These are phyloP conservation scores for Goniozus legneri DNA, from an alignment of 1,140 invertebrate genomes.

Conservation along the genomic window DNA sequence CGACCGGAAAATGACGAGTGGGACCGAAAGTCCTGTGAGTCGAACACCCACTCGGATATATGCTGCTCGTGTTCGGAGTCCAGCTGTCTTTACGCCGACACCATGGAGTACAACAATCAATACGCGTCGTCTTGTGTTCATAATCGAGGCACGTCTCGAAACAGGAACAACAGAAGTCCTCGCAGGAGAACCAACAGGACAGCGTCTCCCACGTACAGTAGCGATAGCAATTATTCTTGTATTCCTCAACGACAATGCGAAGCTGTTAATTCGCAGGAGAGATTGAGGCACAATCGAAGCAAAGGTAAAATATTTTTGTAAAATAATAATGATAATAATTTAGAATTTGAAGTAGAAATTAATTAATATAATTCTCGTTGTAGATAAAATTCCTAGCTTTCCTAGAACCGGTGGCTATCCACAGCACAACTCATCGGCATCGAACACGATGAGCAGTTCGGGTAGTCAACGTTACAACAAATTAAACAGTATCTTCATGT, in stretches of 20 bases:
- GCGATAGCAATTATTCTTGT: constrained; percentile 52
- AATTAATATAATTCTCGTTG: constrained; percentile 14
- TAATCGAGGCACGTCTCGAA: constrained; percentile 34
- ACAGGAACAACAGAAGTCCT: constrained; percentile 40
- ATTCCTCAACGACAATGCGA: constrained; percentile 45
- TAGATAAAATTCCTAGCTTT: constrained; percentile 50
- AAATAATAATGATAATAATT: not conserved
- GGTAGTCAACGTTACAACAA: constrained; percentile 51
- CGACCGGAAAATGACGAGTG: constrained; percentile 50
- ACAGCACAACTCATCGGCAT: constrained; percentile 47
- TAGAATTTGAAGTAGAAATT: no score
- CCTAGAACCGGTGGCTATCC: constrained; percentile 39
- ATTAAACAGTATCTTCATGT: constrained; percentile 44
- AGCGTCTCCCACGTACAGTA: constrained; percentile 49
- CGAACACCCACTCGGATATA: constrained; percentile 51
- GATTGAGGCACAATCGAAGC: constrained; percentile 46
- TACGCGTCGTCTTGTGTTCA: constrained; percentile 33
- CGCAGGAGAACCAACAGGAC: constrained; percentile 42
- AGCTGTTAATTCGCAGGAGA: constrained; percentile 46
- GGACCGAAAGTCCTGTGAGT: constrained; percentile 53
- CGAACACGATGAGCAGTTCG: constrained; percentile 50
- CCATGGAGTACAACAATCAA: constrained; percentile 48
- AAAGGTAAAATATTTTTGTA: constrained; percentile 38
- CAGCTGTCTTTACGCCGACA: constrained; percentile 51
- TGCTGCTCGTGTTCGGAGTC: constrained; percentile 54